Percentiles rank a stretch among this genome's conserved stretches.
Evolutionary conservation across 2,113 vertebrate genomes (phyloP).

Genomic region (Nibea albiflora): DNA sequence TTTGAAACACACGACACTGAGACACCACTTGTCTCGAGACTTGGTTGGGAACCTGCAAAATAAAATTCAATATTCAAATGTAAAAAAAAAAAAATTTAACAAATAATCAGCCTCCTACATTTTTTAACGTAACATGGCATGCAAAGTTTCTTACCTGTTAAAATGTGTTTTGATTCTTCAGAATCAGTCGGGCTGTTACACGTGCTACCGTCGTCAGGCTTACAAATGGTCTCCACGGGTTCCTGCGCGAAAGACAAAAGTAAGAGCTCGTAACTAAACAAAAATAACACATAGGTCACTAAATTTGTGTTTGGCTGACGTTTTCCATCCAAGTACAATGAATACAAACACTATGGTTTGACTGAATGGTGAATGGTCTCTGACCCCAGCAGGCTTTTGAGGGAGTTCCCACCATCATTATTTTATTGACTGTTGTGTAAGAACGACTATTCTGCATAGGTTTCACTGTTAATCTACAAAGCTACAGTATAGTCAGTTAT

Average conservation of each 20-base stretch:
- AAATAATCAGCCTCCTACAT: not conserved
- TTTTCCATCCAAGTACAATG: too few species aligned
- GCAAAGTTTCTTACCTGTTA: constrained; percentile 18
- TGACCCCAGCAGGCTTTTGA: too few species aligned
- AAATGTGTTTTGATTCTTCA: not conserved
- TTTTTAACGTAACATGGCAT: not conserved
- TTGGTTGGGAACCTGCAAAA: not conserved
- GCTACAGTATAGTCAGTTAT: too few species aligned
- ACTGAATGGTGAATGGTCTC: too few species aligned
- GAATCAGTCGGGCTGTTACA: not conserved
- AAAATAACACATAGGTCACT: not conserved
- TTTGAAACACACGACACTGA: constrained; percentile 13
- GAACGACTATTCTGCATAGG: too few species aligned
- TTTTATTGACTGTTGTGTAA: too few species aligned
- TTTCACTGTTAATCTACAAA: too few species aligned
- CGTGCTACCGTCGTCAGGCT: not conserved
- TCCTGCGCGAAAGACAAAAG: constrained; percentile 17
- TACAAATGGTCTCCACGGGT: not conserved
- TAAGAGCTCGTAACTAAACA: not conserved
- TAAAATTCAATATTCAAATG: not conserved
- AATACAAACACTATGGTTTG: too few species aligned
- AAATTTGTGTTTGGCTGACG: not conserved
- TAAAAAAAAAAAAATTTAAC: not conserved
- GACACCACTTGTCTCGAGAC: not conserved
- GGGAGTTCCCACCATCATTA: too few species aligned